Conservation (phyloP, 2,888 invertebrate genomes). For the Megaustenia siamemsis region DNA sequence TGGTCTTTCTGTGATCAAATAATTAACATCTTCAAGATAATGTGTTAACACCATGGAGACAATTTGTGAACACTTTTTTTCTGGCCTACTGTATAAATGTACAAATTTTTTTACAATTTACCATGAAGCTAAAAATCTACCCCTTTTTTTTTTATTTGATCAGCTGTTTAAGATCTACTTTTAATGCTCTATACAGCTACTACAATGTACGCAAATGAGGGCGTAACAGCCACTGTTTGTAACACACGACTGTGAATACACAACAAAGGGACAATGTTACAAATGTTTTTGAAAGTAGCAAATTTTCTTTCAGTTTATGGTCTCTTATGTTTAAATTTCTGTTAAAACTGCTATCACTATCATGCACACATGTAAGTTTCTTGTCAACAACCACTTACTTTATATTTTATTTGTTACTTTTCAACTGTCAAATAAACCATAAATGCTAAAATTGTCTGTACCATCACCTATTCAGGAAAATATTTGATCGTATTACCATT, state of each 20-base stretch:
- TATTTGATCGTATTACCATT: too few species aligned
- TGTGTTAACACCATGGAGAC: too few species aligned
- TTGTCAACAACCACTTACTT: too few species aligned
- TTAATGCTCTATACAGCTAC: neutral
- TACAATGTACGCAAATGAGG: neutral
- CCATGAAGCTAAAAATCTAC: neutral
- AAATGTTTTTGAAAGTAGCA: neutral
- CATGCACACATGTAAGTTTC: too few species aligned
- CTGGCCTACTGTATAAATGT: neutral
- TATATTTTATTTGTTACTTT: too few species aligned
- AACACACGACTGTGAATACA: constrained; percentile 31
- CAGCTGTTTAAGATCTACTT: neutral
- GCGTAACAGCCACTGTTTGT: neutral
- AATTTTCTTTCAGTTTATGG: neutral
- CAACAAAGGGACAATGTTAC: constrained; percentile 35
- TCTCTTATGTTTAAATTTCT: too few species aligned
- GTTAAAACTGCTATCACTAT: too few species aligned
- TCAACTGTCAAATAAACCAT: too few species aligned
- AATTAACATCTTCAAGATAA: too few species aligned
- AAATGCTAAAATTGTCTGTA: too few species aligned
- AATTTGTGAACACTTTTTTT: neutral
- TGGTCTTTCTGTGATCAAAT: neutral
- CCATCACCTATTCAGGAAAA: too few species aligned
- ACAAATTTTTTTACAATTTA: neutral
- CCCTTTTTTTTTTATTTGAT: too few species aligned